These are phyloP conservation scores for Gallinago stenura DNA, from an alignment of 2,797 vertebrate genomes.

Conservation along the genomic window DNA sequence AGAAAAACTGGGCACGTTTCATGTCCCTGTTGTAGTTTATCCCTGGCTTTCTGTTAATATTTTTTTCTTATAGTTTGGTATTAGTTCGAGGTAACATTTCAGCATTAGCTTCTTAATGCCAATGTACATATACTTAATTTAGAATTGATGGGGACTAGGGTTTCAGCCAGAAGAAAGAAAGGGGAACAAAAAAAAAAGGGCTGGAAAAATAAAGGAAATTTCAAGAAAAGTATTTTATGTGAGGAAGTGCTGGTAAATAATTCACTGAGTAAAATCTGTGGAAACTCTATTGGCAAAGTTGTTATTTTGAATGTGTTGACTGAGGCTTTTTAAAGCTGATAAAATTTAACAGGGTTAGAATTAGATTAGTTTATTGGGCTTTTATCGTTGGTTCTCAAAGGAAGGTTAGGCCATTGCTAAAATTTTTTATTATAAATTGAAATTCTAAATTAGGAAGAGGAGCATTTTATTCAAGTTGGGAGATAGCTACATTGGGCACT, in stretches of 20 bases:
- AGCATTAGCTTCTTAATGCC: background rate
- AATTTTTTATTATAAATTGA: background rate
- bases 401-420: background rate
- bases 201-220: background rate
- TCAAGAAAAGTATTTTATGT: background rate
- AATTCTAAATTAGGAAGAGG: background rate
- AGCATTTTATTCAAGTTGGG: background rate
- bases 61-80: background rate
- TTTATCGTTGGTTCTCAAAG: background rate
- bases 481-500: background rate
- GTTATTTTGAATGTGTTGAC: background rate
- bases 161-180: background rate
- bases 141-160: background rate
- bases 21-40: background rate
- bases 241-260: background rate
- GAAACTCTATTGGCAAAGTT: background rate
- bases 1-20: background rate
- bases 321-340: background rate
- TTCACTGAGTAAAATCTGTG: background rate
- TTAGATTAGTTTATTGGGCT: background rate
- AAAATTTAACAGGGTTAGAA: background rate
- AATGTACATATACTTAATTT: background rate
- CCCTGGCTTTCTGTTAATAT: background rate
- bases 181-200: too few species aligned
- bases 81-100: slow-evolving; percentile 7